Evolutionary conservation across 1,140 invertebrate genomes (phyloP).

Genomic region (Drosophila santomea): DNA sequence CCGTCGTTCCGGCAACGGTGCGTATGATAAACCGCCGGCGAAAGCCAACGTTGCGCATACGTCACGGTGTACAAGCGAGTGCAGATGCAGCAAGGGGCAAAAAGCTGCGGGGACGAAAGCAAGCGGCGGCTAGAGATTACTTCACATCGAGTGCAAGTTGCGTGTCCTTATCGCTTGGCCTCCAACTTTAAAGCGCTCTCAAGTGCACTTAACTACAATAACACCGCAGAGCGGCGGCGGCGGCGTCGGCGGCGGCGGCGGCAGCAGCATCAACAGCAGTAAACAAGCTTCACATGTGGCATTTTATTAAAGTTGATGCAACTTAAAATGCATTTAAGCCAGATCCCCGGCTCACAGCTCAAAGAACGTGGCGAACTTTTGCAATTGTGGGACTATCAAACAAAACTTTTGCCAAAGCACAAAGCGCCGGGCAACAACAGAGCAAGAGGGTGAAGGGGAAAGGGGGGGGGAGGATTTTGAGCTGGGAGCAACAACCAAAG

Average conservation of each 20-base stretch:
- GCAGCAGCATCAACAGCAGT: slow-evolving; percentile 20
- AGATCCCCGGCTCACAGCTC: slow-evolving; percentile 53
- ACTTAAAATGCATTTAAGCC: slow-evolving; percentile 73
- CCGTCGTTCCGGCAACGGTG: slow-evolving; percentile 28
- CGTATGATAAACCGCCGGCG: slow-evolving; percentile 68
- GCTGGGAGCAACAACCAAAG: slow-evolving; percentile 58
- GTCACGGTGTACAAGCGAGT: slow-evolving; percentile 62
- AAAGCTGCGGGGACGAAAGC: neutral
- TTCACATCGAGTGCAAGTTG: slow-evolving; percentile 50
- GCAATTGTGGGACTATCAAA: slow-evolving; percentile 66
- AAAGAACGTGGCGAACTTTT: slow-evolving; percentile 63
- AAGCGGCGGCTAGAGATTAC: slow-evolving; percentile 32
- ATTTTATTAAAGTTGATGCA: slow-evolving; percentile 72
- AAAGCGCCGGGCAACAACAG: slow-evolving; percentile 23
- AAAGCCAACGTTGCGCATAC: slow-evolving; percentile 68
- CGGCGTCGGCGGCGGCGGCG: neutral
- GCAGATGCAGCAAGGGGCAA: neutral
- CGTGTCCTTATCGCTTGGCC: slow-evolving; percentile 68
- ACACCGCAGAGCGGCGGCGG: slow-evolving; percentile 31
- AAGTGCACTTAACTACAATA: slow-evolving; percentile 76
- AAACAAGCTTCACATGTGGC: slow-evolving; percentile 55
- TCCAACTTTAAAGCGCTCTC: slow-evolving; percentile 69
- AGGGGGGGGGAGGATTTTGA: slow-evolving; percentile 1
- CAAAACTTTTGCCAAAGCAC: slow-evolving; percentile 68
- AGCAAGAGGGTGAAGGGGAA: neutral